Percentiles rank a stretch among this genome's conserved stretches.
These are phyloP conservation scores for Kryptolebias ocellatus DNA, from an alignment of 2,797 vertebrate genomes.

Conservation along the genomic window DNA sequence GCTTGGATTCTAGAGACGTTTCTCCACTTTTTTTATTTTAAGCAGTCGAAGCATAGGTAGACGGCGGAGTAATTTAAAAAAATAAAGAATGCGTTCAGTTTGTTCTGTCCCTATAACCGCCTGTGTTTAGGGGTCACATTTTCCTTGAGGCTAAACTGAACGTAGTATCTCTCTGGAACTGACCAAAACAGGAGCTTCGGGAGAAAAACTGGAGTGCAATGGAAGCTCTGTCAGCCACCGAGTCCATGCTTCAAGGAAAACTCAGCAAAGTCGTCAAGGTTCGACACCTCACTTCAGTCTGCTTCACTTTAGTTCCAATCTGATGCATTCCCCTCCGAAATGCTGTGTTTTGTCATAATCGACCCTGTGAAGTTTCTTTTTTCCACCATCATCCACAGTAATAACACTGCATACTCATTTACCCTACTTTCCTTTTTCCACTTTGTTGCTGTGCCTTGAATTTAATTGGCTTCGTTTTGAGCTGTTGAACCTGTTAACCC, in stretches of 20 bases:
- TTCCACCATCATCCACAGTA: constrained; percentile 57
- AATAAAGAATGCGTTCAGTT: too few species aligned
- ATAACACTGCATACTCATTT: constrained; percentile 84
- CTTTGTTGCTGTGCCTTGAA: constrained; percentile 44
- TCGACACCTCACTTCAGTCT: constrained; percentile 88
- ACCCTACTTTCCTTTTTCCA: constrained; percentile 28
- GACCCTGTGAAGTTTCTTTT: constrained; percentile 68
- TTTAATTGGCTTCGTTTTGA: constrained; percentile 52
- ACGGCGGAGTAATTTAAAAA: constrained; percentile 37
- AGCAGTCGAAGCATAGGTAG: constrained; percentile 41
- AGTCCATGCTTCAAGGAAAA: constrained; percentile 99
- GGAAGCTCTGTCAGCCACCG: constrained; percentile 99
- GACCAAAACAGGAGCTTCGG: constrained; percentile 98
- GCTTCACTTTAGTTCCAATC: constrained; percentile 88
- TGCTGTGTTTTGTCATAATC: constrained; percentile 68
- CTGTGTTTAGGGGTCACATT: constrained; percentile 70
- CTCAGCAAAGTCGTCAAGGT: constrained; percentile 98
- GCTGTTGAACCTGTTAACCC: constrained; percentile 32
- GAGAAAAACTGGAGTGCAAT: constrained; percentile 99
- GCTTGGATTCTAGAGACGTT: constrained; percentile 16
- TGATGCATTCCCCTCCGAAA: constrained; percentile 79
- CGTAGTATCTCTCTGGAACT: constrained; percentile 97
- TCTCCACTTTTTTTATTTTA: constrained; percentile 28
- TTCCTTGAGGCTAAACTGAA: constrained; percentile 91
- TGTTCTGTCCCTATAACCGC: constrained; percentile 12